phyloP scores from a whole-genome alignment of 2,113 vertebrate genomes.

The Takifugu bimaculatus region DNA sequence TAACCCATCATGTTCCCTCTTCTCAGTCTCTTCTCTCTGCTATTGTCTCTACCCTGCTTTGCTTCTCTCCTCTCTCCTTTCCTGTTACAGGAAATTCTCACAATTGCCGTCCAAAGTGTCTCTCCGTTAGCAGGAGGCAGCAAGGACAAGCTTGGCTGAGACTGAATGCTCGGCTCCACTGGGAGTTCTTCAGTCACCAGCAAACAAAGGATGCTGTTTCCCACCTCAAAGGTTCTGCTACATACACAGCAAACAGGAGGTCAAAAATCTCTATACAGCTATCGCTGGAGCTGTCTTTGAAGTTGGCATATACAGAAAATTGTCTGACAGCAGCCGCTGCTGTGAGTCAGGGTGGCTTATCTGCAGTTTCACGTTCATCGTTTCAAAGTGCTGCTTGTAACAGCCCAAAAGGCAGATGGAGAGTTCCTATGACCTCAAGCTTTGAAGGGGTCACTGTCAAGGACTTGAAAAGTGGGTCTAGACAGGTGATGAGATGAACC shows the following conservation, averaged over 20 bases:
- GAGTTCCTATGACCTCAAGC: constrained; percentile 45
- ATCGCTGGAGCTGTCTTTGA: constrained; percentile 54
- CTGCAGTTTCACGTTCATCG: constrained; percentile 45
- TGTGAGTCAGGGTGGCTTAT: constrained; percentile 56
- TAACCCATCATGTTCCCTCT: constrained; percentile 36
- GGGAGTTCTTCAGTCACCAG: constrained; percentile 55
- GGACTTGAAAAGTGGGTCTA: constrained; percentile 49
- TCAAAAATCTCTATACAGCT: constrained; percentile 58
- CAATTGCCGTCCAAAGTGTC: constrained; percentile 70
- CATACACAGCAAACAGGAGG: constrained; percentile 46
- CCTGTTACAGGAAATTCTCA: constrained; percentile 79
- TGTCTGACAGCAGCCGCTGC: constrained; percentile 37
- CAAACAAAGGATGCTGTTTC: constrained; percentile 65
- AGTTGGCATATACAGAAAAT: constrained; percentile 42
- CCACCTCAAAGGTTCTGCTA: constrained; percentile 54
- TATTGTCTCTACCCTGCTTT: constrained; percentile 25
- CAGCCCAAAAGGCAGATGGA: constrained; percentile 21
- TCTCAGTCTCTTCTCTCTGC: constrained; percentile 30
- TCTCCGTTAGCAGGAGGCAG: constrained; percentile 59
- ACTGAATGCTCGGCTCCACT: constrained; percentile 56
- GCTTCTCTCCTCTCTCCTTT: constrained; percentile 64
- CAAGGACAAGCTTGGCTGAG: constrained; percentile 44
- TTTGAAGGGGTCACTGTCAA: constrained; percentile 36
- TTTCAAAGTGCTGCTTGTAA: constrained; percentile 32
- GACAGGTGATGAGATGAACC: constrained; percentile 50